Evolutionary conservation across 2,888 invertebrate species (phyloP).

Genomic region (Erebia ligea): DNA sequence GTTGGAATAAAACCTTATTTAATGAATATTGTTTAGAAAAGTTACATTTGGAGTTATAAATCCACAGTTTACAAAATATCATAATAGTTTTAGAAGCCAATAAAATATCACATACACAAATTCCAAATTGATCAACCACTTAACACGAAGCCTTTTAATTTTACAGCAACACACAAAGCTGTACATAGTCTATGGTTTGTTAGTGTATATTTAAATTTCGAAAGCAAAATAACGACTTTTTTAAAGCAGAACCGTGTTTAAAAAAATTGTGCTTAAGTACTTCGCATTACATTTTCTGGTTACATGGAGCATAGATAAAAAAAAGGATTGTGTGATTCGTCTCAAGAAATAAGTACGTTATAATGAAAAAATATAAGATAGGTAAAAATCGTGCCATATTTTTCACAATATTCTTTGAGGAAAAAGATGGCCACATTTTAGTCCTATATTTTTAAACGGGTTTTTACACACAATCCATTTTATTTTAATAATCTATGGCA

Average conservation of each 20-base stretch:
- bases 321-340: conserved; percentile 13
- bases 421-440: background rate
- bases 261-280: conserved; percentile 31
- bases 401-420: background rate
- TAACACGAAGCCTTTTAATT: conserved; percentile 57
- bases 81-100: conserved; percentile 63
- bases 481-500: background rate
- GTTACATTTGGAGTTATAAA: background rate
- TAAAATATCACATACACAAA: conserved; percentile 68
- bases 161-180: conserved; percentile 75
- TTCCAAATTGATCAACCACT: conserved; percentile 80
- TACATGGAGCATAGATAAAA: conserved; percentile 3
- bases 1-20: conserved; percentile 65
- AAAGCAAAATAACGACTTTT: conserved; percentile 38
- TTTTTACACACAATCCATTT: conserved; percentile 25
- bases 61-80: background rate
- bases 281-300: conserved; percentile 8
- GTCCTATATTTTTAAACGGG: background rate
- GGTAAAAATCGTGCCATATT: background rate
- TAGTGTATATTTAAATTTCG: conserved; percentile 74
- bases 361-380: background rate
- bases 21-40: conserved; percentile 36
- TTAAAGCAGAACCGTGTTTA: conserved; percentile 31
- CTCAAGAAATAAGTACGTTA: background rate
- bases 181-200: conserved; percentile 70